Evolutionary conservation across 2,888 invertebrate species (phyloP).

Genomic region (Brachyptera putata): DNA sequence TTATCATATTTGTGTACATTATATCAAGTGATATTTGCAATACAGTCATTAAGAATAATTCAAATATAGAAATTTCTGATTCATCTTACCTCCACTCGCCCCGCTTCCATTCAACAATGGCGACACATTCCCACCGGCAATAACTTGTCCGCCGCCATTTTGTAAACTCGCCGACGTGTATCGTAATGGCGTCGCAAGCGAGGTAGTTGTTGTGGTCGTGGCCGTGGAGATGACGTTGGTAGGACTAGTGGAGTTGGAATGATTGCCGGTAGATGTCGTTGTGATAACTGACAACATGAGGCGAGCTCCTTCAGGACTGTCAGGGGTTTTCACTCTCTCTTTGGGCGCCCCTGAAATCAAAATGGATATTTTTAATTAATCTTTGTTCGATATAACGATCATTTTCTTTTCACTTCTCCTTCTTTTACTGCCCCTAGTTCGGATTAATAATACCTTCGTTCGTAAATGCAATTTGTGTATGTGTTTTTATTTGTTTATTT

Average conservation of each 20-base stretch:
- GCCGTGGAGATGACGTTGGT: constrained; percentile 23
- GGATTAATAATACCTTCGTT: too few relatives aligned
- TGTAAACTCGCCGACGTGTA: constrained; percentile 13
- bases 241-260: constrained; percentile 28
- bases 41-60: too few relatives aligned
- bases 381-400: too few relatives aligned
- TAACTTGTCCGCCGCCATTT: constrained; percentile 11
- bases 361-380: neutral
- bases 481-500: too few relatives aligned
- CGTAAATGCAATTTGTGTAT: too few relatives aligned
- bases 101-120: constrained; percentile 28
- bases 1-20: too few relatives aligned
- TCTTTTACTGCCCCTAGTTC: too few relatives aligned
- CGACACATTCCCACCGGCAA: constrained; percentile 21
- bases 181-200: constrained; percentile 6
- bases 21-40: too few relatives aligned
- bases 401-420: neutral
- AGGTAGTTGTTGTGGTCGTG: constrained; percentile 21
- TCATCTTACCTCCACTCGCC: constrained; percentile 25
- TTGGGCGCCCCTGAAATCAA: constrained; percentile 20
- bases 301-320: constrained; percentile 35
- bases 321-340: constrained; percentile 33
- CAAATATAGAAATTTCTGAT: too few relatives aligned
- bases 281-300: constrained; percentile 27
- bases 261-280: constrained; percentile 19